These are phyloP conservation scores for Axea sp. DNA, from an alignment of 2,888 invertebrate species.

Conservation along the genomic window DNA sequence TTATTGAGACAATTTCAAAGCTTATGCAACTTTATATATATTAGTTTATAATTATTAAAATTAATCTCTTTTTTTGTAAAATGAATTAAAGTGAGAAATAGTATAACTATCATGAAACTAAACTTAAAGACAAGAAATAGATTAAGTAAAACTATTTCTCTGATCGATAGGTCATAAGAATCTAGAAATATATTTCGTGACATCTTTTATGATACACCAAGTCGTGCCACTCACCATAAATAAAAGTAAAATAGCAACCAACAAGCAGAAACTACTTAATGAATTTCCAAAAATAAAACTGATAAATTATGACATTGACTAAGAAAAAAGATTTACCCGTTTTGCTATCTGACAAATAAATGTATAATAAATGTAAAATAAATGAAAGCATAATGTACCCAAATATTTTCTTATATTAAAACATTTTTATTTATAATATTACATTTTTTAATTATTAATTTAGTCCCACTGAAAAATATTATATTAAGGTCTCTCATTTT, in stretches of 20 bases:
- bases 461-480: background rate
- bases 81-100: no score
- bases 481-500: constrained; percentile 74
- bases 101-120: no score
- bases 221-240: constrained; percentile 57
- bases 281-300: no score
- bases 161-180: constrained; percentile 22
- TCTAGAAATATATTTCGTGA: constrained; percentile 29
- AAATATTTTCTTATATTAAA: constrained; percentile 45
- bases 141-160: constrained; percentile 9
- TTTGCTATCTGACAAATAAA: constrained; percentile 54
- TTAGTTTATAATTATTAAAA: no score
- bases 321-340: background rate
- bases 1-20: no score
- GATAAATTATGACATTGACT: no score
- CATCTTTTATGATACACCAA: constrained; percentile 18
- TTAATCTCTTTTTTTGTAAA: no score
- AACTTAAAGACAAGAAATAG: no score
- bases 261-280: constrained; percentile 45
- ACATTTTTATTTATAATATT: background rate
- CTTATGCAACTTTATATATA: no score
- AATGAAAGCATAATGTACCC: constrained; percentile 23
- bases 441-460: background rate
- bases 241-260: constrained; percentile 52
- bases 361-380: constrained; percentile 19